phyloP scores from a whole-genome alignment of 2,113 vertebrate species.

The Condylura cristata region DNA sequence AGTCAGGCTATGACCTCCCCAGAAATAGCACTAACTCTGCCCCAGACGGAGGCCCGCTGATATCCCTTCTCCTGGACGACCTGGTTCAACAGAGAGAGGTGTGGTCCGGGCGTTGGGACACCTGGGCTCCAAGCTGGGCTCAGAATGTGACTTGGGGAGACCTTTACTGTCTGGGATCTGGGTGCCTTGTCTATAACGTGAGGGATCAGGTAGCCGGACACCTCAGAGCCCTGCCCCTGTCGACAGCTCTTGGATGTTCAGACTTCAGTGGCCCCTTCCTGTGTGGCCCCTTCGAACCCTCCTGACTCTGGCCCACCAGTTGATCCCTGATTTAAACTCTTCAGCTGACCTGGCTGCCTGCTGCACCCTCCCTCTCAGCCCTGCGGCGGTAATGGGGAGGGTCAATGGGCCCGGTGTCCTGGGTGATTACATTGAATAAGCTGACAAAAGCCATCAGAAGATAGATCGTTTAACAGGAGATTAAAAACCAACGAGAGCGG shows the following conservation, averaged over 20 bases:
- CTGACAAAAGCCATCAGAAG: conserved; percentile 83
- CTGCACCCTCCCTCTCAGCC: neutral
- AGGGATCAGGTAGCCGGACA: neutral
- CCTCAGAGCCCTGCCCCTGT: neutral
- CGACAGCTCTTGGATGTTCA: neutral
- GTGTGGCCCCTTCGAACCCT: too few relatives aligned
- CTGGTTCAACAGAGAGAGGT: neutral
- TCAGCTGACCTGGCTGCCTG: neutral
- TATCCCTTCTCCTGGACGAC: too few relatives aligned
- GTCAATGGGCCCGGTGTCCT: neutral
- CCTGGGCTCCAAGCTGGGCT: neutral
- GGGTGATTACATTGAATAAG: conserved; percentile 79
- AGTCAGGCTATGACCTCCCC: neutral
- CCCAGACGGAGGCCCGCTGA: neutral
- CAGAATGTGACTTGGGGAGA: neutral
- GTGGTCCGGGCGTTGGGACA: fast-evolving
- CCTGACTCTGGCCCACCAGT: neutral
- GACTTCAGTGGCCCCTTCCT: neutral
- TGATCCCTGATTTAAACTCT: neutral
- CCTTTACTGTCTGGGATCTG: neutral
- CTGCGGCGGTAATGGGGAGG: neutral
- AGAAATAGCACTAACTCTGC: neutral
- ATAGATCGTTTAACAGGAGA: conserved; percentile 77
- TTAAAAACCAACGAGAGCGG: conserved; percentile 75
- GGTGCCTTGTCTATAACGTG: neutral